Evolutionary conservation across 2,113 vertebrate species (phyloP), one percentile per base, ranked within the genome.

Genomic region (Athene cunicularia): DNA sequence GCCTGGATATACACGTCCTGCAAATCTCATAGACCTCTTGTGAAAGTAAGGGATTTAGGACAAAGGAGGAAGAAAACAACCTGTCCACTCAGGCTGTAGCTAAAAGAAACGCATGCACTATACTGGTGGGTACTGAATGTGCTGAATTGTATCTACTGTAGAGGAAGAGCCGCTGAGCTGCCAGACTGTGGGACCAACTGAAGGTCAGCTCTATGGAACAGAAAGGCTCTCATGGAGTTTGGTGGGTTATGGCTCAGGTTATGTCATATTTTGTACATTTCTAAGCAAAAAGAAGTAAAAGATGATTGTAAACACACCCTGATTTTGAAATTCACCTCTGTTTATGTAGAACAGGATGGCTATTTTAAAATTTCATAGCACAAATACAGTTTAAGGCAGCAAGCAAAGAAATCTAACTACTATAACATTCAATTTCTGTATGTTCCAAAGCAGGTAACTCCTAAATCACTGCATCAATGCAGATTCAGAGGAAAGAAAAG

Each of bases 371-470:
- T 59, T 86, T 92, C 37, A 37, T 22, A 43, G 20, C 11, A 74
- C 39, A 64, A 89, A 77, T 39, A 35, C 9, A 28, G 27, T 72
- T 89, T 67, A 75, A 90, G 33, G 53, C 58, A 95, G 30, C 49
- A 92, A 64, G 66, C n/a, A 89, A 81, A 87, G 41, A 68, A 83
- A 89, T 37, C 20, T 39, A 75, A 84, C 33, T 75, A 35, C 41
- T 47, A 0, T 18, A 83, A 49, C 24, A 26, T 35, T 83, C 77
- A 75, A 87, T 91, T 91, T 90, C 67, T 74, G 28, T 45, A 37
- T 64, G 41, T 96, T 91, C 43, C 27, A 27, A 94, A 93, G 45
- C 45, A 80, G 72, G 55, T 28, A 87, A 79, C 50, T 92, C 30
- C n/a, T 35, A 67, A 55, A 45, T 28, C 73, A 77, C 43, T 59